Evolutionary conservation across 2,888 invertebrate species (phyloP), one percentile per base, ranked within the genome.

Genomic region (Fragum fragum): DNA sequence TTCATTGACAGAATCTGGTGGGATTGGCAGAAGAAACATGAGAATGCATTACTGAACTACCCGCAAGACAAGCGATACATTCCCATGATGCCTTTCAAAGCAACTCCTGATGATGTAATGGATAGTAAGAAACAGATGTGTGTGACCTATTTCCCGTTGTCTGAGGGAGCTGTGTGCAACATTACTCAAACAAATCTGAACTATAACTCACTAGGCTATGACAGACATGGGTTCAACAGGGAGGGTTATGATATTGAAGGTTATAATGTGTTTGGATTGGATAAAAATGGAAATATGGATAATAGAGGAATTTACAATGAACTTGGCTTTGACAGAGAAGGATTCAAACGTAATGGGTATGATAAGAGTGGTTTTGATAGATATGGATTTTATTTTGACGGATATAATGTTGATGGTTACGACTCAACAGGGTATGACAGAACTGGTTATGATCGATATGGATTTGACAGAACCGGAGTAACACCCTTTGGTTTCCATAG

Each of bases 1-100:
- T 94, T 90, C 78, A 88, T 94, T 68, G 94, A 94, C 80, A 92
- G 92, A 77, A 77, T 94, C 2, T 94, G 93, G 93, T 85, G 90
- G 80, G 89, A 90, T 6, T 94, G 94, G 94, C 90, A 91, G 73
- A 81, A 85, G 28, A 88, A 87, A 53, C 88, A 92, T 73, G 83
- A 88, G 18, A 87, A 90, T 57, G 88, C 90, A n/a, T 63, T 91
- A 0, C 80, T 89, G 11, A 72, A 73, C n/a, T 93, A 91, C 81
- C 92, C 92, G 1, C 86, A 85, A 57, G 82, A 87, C 9, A 57
- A 83, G 0, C 82, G 92, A 26, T 94, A 92, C 80, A 81, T 88
- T 66, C 91, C 91, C 5, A 89, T 94, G 89, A 85, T 79, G 57
- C 94, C 94, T 5, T 94, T 93, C 73, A 90, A 90, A 36, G 74